phyloP scores from a whole-genome alignment of 2,888 invertebrate genomes.

The Archips xylosteana region DNA sequence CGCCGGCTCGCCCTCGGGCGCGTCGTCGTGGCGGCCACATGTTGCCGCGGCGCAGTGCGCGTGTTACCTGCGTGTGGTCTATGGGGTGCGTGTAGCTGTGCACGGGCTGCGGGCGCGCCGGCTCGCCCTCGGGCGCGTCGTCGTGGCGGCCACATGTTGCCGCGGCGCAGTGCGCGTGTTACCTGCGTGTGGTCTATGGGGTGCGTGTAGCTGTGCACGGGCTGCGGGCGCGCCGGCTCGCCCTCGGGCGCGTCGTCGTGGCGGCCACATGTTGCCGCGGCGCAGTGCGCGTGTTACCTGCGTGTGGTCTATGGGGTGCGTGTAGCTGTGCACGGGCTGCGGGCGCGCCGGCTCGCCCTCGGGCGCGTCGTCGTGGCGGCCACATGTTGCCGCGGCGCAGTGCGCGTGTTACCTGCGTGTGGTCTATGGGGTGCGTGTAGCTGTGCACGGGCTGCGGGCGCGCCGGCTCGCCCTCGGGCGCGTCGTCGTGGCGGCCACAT shows the following conservation, averaged over 20 bases:
- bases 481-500: slow-evolving; percentile 79
- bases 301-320: slow-evolving; percentile 49
- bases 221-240: slow-evolving; percentile 44
- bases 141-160: slow-evolving; percentile 65
- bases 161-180: slow-evolving; percentile 87
- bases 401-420: slow-evolving; percentile 77
- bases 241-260: no score
- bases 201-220: background rate
- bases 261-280: slow-evolving; percentile 72
- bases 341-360: slow-evolving; percentile 76
- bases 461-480: slow-evolving; percentile 89
- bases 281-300: slow-evolving; percentile 86
- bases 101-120: background rate
- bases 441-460: no score
- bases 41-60: slow-evolving; percentile 84
- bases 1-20: no score
- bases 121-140: no score
- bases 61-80: slow-evolving; percentile 68
- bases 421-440: slow-evolving; percentile 47
- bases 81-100: background rate
- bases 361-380: slow-evolving; percentile 83
- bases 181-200: slow-evolving; percentile 52
- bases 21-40: slow-evolving; percentile 63
- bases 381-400: slow-evolving; percentile 83
- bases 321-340: background rate